Evolutionary conservation across 2,888 invertebrate genomes (phyloP).

Genomic region (Neoscelio sp.): DNA sequence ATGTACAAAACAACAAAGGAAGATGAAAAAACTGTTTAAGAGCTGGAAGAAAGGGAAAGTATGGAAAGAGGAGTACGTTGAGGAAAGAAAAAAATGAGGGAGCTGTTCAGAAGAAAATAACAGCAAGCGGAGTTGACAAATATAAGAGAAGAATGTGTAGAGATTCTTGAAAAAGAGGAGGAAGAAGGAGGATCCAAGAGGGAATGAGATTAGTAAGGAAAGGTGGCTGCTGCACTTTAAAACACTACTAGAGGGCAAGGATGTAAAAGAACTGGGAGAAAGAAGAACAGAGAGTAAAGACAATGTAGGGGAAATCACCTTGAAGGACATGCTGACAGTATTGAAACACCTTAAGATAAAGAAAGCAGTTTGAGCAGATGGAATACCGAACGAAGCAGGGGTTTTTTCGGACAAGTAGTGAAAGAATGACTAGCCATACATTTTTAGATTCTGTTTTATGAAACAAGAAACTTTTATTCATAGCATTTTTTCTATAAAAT

Average conservation of each 20-base stretch:
- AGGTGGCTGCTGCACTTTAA: slow-evolving; percentile 14
- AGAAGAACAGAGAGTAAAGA: background rate
- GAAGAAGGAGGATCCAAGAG: background rate
- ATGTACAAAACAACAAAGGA: no score
- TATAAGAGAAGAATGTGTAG: slow-evolving; percentile 8
- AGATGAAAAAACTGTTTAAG: no score
- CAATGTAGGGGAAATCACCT: background rate
- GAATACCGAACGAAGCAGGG: slow-evolving; percentile 64
- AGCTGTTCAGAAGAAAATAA: slow-evolving; percentile 6
- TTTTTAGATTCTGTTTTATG: no score
- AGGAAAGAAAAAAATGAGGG: no score
- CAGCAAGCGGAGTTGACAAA: slow-evolving; percentile 24
- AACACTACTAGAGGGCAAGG: slow-evolving; percentile 12
- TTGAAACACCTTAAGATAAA: slow-evolving; percentile 38
- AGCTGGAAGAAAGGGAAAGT: background rate
- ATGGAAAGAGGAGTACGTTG: no score
- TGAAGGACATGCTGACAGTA: slow-evolving; percentile 28
- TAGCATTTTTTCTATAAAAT: no score
- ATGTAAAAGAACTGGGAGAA: background rate
- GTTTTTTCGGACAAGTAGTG: slow-evolving; percentile 18
- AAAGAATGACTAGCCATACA: no score
- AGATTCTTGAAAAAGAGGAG: slow-evolving; percentile 24
- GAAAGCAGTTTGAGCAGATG: slow-evolving; percentile 55
- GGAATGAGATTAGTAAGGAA: background rate
- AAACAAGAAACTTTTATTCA: no score